Evolutionary conservation across 2,888 invertebrate species (phyloP).

Genomic region (Tinea trinotella): DNA sequence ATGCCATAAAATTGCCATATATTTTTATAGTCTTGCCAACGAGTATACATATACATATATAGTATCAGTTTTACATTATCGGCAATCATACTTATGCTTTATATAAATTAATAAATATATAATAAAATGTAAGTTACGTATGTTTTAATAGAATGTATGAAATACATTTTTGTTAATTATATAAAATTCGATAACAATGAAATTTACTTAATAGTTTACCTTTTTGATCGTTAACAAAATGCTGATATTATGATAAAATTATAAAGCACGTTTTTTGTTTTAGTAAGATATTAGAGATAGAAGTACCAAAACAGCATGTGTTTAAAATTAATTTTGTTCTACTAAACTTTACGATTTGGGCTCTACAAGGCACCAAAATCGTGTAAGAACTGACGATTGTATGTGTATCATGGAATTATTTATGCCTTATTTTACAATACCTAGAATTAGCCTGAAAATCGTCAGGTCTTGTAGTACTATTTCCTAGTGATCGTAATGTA

Average conservation of each 20-base stretch:
- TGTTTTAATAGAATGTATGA: conserved; percentile 9
- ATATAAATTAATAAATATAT: neutral
- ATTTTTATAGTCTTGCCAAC: conserved; percentile 8
- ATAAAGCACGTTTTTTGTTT: too few relatives aligned
- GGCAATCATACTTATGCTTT: neutral
- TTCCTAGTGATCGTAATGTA: neutral
- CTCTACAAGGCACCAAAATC: too few relatives aligned
- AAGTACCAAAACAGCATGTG: neutral
- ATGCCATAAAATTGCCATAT: conserved; percentile 11
- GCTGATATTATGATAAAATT: too few relatives aligned
- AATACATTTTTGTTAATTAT: conserved; percentile 8
- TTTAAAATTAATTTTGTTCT: too few relatives aligned
- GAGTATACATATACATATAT: too few relatives aligned
- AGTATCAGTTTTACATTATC: neutral
- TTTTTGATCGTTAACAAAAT: too few relatives aligned
- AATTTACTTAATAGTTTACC: neutral
- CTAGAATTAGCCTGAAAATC: too few relatives aligned
- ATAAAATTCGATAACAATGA: neutral
- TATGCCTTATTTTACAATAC: too few relatives aligned
- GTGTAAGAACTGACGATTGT: too few relatives aligned
- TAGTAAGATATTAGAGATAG: neutral
- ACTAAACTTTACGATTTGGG: too few relatives aligned
- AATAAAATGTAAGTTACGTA: neutral
- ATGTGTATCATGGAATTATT: too few relatives aligned
- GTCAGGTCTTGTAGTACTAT: too few relatives aligned